These are phyloP conservation scores for Brachystomella parvula DNA, from an alignment of 1,140 invertebrate genomes.

Conservation along the genomic window DNA sequence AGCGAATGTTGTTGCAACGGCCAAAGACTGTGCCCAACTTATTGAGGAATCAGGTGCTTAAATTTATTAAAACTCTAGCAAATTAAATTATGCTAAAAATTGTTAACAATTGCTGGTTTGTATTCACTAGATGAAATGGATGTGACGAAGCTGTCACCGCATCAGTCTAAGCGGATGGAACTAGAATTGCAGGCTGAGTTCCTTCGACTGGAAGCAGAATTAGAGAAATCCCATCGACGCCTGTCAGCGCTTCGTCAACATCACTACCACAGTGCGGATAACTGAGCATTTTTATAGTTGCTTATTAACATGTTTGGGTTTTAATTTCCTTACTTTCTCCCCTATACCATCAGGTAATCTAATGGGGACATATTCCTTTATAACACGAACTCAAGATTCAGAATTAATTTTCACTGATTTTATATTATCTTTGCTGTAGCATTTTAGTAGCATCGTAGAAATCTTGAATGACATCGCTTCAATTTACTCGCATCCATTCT, in stretches of 20 bases:
- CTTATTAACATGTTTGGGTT: too few relatives aligned
- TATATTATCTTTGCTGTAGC: too few relatives aligned
- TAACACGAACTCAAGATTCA: too few relatives aligned
- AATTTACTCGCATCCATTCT: too few relatives aligned
- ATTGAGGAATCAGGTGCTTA: constrained; percentile 70
- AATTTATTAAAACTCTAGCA: not conserved
- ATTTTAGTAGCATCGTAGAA: too few relatives aligned
- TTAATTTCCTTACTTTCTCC: too few relatives aligned
- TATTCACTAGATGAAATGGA: constrained; percentile 71
- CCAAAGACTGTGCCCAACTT: constrained; percentile 75
- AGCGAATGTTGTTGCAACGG: constrained; percentile 82
- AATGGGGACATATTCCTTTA: too few relatives aligned
- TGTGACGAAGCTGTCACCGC: constrained; percentile 76
- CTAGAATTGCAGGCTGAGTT: constrained; percentile 91
- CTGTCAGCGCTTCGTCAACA: constrained; percentile 77
- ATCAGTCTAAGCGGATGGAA: constrained; percentile 88
- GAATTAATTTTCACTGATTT: too few relatives aligned
- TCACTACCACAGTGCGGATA: constrained; percentile 64
- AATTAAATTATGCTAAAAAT: not conserved
- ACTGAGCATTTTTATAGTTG: too few relatives aligned
- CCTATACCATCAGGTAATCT: too few relatives aligned
- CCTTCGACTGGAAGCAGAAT: constrained; percentile 79
- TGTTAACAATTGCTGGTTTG: not conserved
- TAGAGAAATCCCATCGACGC: constrained; percentile 75
- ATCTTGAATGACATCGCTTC: too few relatives aligned